A percentile compares a stretch with the other conserved stretches of the same genome.
These are phyloP conservation scores for Drosophila bocki DNA, from an alignment of 1,140 invertebrate species.

Conservation along the genomic window DNA sequence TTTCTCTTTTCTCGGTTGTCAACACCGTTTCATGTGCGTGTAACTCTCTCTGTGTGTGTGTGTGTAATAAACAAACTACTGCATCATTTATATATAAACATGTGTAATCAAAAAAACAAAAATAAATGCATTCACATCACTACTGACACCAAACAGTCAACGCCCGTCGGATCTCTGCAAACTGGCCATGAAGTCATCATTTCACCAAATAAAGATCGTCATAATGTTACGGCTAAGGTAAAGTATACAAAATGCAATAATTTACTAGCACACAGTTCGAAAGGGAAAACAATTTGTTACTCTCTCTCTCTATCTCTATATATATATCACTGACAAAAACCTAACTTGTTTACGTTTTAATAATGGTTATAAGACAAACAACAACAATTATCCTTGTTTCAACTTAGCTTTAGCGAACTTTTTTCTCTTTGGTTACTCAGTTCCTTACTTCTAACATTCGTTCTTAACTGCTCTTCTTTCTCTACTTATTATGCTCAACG, in stretches of 20 bases:
- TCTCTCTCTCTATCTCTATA: background rate
- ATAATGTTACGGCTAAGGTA: conserved; percentile 93
- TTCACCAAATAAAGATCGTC: conserved; percentile 94
- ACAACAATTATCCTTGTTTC: conserved; percentile 33
- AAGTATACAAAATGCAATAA: conserved; percentile 70
- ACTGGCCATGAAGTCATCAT: conserved; percentile 95
- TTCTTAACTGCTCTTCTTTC: conserved; percentile 34
- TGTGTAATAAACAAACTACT: conserved; percentile 48
- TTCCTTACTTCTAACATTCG: conserved; percentile 40
- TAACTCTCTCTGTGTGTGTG: conserved; percentile 60
- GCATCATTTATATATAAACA: conserved; percentile 55
- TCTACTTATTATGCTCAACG: conserved; percentile 29
- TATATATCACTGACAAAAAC: conserved; percentile 18
- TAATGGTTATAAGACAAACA: conserved; percentile 32
- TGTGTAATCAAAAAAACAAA: conserved; percentile 52
- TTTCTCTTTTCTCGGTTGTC: conserved; percentile 64
- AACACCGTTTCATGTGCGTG: conserved; percentile 65
- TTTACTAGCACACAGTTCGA: conserved; percentile 28
- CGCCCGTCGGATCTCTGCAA: conserved; percentile 95
- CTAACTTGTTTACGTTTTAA: conserved; percentile 25
- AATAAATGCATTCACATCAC: conserved; percentile 68
- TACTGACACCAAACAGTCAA: conserved; percentile 88
- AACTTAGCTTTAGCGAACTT: conserved; percentile 36
- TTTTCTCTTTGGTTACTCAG: conserved; percentile 26
- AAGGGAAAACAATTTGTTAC: conserved; percentile 26